Evolutionary conservation across 92 coral and sea anemone species (phyloP), one percentile per base, ranked within the genome.

Genomic region (Epizoanthus rinbou): DNA sequence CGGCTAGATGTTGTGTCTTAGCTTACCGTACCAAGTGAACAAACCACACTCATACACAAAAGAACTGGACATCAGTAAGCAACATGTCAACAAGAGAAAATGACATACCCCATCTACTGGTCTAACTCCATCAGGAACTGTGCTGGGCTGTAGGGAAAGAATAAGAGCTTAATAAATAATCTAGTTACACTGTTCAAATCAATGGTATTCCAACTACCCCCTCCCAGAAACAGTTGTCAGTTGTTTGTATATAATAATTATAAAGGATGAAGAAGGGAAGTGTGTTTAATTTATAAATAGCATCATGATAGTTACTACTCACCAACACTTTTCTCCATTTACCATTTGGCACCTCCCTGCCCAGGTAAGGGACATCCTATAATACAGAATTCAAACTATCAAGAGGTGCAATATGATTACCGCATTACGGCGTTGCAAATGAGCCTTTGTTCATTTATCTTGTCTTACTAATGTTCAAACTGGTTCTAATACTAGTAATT

Each of bases 311-410:
- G 16, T 0, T 57, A 58, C 2, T 33, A 76, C 82, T 76, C 33
- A 76, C 82, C 82, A 76, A 19, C 43, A 76, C 82, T 22, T 76
- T 76, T 76, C 82, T 60, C 82, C 82, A 76, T 62, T 60, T 76
- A 21, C 69, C 47, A 76, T 76, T 75, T 57, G 35, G 66, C 23
- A 75, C 16, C 22, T 75, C 43, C 17, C 47, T 76, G 41, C 50
- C 82, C 16, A 41, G 33, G 8, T 39, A 22, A n/a, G 82, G 63
- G 3, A 76, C 39, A 35, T 76, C 81, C 81, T 76, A 17, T 28
- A 76, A 37, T 35, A 52, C 7, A 76, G 35, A 54, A 15, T 8
- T 19, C 31, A 14, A 2, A 16, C 31, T 6, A 24, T 47, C 54
- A 47, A 47, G 10, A 1, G 54, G 7, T 58, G 2, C 64, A 23